These are phyloP conservation scores for Meriones unguiculatus DNA, from an alignment of 2,113 vertebrate genomes.

Conservation along the genomic window DNA sequence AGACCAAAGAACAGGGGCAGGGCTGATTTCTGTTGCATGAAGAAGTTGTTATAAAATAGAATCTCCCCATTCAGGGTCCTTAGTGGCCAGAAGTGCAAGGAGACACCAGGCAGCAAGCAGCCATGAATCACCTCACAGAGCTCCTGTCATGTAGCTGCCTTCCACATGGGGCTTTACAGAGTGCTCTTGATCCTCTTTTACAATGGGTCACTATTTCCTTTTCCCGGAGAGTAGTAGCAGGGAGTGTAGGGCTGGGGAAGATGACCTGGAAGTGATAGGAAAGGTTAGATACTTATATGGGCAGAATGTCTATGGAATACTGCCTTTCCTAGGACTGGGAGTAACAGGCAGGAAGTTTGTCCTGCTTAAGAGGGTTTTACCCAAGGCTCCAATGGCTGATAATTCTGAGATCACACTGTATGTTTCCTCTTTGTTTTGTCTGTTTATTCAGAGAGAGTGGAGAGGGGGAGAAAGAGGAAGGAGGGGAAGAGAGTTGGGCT, in stretches of 20 bases:
- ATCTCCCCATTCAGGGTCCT: rapidly evolving
- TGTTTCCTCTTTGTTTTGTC: constrained; percentile 3
- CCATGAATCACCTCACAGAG: neutral
- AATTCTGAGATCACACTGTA: neutral
- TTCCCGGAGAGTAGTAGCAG: neutral
- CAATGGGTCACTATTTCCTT: neutral
- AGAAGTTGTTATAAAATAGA: neutral
- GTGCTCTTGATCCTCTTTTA: neutral
- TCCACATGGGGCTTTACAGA: neutral
- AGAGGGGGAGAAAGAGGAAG: too few species aligned
- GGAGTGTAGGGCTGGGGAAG: neutral
- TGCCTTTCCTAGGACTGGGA: neutral
- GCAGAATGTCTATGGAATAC: neutral
- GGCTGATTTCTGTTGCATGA: constrained; percentile 15
- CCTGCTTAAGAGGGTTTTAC: neutral
- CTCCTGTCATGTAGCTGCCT: neutral
- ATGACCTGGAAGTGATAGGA: neutral
- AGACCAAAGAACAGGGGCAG: constrained; percentile 35
- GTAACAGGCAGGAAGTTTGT: neutral
- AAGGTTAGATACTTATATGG: neutral
- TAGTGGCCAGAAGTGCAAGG: neutral
- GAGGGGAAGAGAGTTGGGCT: neutral
- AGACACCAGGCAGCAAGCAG: neutral
- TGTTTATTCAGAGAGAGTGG: neutral
- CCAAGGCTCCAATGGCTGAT: neutral